Conservation (phyloP, 2,888 invertebrate genomes). For the Alentia gelatinosa region DNA sequence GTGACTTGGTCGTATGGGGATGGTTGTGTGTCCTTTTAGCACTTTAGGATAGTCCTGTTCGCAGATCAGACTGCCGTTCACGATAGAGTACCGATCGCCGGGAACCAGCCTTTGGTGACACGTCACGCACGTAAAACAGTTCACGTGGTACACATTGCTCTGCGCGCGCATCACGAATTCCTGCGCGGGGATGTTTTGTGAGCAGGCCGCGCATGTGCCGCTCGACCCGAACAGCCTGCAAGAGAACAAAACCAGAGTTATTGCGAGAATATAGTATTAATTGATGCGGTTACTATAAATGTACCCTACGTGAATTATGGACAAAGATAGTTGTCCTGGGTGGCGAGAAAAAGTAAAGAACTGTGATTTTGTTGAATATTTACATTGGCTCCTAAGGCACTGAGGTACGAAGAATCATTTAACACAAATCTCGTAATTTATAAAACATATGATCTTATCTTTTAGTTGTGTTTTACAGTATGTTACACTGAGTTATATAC, state of each 20-base stretch:
- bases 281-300: no score
- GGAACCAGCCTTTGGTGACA: slow-evolving; percentile 93
- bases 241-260: slow-evolving; percentile 38
- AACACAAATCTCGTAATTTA: no score
- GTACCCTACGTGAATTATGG: no score
- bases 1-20: slow-evolving; percentile 70
- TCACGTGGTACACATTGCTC: slow-evolving; percentile 91
- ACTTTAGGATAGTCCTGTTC: slow-evolving; percentile 97
- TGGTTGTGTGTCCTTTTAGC: slow-evolving; percentile 81
- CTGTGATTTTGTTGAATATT: no score
- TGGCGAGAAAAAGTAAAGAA: no score
- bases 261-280: no score
- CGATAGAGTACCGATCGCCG: slow-evolving; percentile 95
- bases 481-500: no score
- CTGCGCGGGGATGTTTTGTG: slow-evolving; percentile 94
- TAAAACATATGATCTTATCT: no score
- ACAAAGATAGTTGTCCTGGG: no score
- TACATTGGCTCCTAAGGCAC: no score
- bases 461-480: no score
- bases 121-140: slow-evolving; percentile 97
- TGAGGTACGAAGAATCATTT: no score
- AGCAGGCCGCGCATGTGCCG: slow-evolving; percentile 94
- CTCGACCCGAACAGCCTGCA: slow-evolving; percentile 93
- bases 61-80: slow-evolving; percentile 94
- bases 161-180: slow-evolving; percentile 94